These are phyloP conservation scores for Lysandra coridon DNA, from an alignment of 2,888 invertebrate genomes.

Conservation along the genomic window DNA sequence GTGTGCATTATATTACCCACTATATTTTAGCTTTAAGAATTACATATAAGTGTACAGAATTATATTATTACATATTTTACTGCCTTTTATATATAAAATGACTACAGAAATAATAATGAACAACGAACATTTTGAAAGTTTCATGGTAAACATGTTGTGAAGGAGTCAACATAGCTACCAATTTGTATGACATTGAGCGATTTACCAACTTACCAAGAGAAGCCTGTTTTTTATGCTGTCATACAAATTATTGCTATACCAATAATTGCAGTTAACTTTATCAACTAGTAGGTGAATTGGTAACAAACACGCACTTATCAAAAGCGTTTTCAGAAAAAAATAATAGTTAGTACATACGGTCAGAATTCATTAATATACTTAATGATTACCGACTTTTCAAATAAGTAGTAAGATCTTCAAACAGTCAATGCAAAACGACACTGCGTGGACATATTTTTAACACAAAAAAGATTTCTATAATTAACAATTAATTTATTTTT, in stretches of 20 bases:
- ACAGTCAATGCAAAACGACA: no score
- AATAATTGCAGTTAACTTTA: no score
- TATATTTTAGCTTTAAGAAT: neutral
- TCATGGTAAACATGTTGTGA: neutral
- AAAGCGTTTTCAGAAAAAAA: no score
- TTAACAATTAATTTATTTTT: constrained; percentile 50
- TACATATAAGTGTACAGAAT: neutral
- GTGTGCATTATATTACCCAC: constrained; percentile 13
- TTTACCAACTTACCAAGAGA: neutral
- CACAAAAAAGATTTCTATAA: neutral
- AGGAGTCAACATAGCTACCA: neutral
- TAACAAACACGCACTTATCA: no score
- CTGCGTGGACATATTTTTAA: neutral
- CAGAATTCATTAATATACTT: no score
- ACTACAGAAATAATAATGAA: neutral
- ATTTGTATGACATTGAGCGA: neutral
- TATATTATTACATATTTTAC: neutral
- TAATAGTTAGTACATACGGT: no score
- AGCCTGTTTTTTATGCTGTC: neutral
- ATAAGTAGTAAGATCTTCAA: no score
- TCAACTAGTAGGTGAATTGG: no score
- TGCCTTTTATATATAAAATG: neutral
- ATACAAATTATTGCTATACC: neutral
- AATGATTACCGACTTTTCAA: no score
- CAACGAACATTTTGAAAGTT: neutral